phyloP scores from a whole-genome alignment of 1,140 invertebrate genomes.

The Ericerus pela region DNA sequence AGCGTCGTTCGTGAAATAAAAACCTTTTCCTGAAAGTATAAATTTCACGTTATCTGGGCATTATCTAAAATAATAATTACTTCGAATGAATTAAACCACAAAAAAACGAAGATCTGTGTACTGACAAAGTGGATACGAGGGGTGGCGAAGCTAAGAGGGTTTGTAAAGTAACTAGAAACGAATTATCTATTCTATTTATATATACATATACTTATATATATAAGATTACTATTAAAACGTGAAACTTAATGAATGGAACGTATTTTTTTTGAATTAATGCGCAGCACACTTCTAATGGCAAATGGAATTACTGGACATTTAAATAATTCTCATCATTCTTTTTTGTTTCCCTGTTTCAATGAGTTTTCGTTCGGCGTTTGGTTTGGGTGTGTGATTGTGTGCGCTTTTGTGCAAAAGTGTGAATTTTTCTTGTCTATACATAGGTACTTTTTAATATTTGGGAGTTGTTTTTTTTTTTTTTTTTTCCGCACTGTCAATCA shows the following conservation, averaged over 20 bases:
- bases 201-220: too few relatives aligned
- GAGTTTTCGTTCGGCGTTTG: slow-evolving; percentile 8
- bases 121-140: neutral
- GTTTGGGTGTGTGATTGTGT: too few relatives aligned
- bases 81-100: slow-evolving; percentile 1
- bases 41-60: slow-evolving; percentile 3
- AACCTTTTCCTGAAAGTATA: slow-evolving; percentile 9
- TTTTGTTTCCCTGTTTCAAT: neutral
- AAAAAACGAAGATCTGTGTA: too few relatives aligned
- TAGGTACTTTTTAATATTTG: too few relatives aligned
- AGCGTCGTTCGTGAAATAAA: slow-evolving; percentile 3
- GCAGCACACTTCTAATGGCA: slow-evolving; percentile 10
- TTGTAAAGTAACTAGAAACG: slow-evolving; percentile 5
- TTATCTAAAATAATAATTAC: slow-evolving; percentile 12
- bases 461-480: too few relatives aligned
- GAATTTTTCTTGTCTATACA: too few relatives aligned
- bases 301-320: slow-evolving; percentile 10
- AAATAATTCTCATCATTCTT: slow-evolving; percentile 11
- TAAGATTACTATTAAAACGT: slow-evolving; percentile 11
- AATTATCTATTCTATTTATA: slow-evolving; percentile 9
- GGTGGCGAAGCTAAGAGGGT: neutral
- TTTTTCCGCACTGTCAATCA: too few relatives aligned
- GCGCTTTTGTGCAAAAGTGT: too few relatives aligned
- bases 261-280: slow-evolving; percentile 6
- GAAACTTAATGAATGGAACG: slow-evolving; percentile 11